These are phyloP conservation scores for Alexandromys fortis DNA, from an alignment of 2,113 vertebrate genomes.

Conservation along the genomic window DNA sequence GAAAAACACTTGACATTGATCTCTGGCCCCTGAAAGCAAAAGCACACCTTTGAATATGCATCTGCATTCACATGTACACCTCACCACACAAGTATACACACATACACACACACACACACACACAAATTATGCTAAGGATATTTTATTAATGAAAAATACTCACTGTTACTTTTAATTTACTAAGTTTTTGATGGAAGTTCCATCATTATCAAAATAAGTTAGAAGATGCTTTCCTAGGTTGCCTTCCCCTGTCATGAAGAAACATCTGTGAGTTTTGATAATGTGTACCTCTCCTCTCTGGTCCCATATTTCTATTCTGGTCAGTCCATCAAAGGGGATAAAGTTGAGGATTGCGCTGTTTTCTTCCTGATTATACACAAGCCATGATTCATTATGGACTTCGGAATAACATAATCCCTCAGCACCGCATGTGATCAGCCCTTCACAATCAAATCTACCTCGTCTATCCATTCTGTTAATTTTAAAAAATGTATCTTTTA, in stretches of 20 bases:
- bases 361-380: not conserved
- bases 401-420: not conserved
- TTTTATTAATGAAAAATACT: slow-evolving; percentile 10
- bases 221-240: not conserved
- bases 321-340: not conserved
- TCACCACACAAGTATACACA: too few relatives aligned
- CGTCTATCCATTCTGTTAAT: not conserved
- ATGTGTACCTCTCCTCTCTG: not conserved
- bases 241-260: not conserved
- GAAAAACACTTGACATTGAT: not conserved
- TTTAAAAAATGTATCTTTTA: not conserved
- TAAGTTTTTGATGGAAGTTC: slow-evolving; percentile 9
- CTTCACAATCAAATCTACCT: not conserved
- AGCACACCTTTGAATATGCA: not conserved
- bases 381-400: not conserved
- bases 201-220: not conserved
- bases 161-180: not conserved
- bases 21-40: not conserved
- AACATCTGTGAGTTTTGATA: slow-evolving; percentile 39
- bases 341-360: slow-evolving; percentile 2
- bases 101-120: not conserved
- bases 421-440: not conserved
- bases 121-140: not conserved
- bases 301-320: slow-evolving; percentile 28
- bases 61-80: not conserved